Percentiles rank a stretch among this genome's conserved stretches.
These are phyloP conservation scores for Corticium candelabrum DNA, from an alignment of 37 sponge, comb jelly and placozoan genomes.

Conservation along the genomic window DNA sequence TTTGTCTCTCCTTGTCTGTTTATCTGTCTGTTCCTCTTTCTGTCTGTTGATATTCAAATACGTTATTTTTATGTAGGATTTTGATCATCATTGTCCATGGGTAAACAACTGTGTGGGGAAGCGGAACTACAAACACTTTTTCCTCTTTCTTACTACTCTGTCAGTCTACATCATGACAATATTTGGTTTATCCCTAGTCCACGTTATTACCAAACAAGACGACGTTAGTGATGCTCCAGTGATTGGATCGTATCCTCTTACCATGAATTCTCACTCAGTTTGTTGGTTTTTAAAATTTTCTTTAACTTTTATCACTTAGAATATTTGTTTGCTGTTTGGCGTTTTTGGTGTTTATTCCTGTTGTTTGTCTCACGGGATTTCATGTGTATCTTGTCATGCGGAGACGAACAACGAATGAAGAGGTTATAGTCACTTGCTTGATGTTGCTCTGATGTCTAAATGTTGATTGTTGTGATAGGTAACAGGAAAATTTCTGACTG, in stretches of 20 bases:
- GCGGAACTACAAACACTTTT: constrained; percentile 96
- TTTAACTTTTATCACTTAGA: not conserved
- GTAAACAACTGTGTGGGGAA: constrained; percentile 97
- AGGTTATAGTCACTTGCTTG: no score
- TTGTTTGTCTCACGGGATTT: constrained; percentile 75
- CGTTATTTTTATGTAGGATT: constrained; percentile 39
- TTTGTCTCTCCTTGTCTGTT: constrained; percentile 3
- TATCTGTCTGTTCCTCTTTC: not conserved
- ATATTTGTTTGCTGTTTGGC: not conserved
- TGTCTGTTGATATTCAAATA: not conserved
- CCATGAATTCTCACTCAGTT: not conserved
- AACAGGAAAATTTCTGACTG: constrained; percentile 71
- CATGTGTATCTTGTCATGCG: constrained; percentile 70
- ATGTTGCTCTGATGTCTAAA: no score
- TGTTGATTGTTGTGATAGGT: constrained; percentile 34
- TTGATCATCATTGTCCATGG: constrained; percentile 99
- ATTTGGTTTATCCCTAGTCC: constrained; percentile 55
- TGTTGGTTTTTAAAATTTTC: no score
- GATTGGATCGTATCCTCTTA: constrained; percentile 52
- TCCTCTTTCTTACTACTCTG: constrained; percentile 79
- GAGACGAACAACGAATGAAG: constrained; percentile 93
- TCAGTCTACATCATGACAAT: constrained; percentile 63
- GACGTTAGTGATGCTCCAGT: constrained; percentile 32
- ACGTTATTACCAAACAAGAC: constrained; percentile 15
- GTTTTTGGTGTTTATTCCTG: constrained; percentile 65